Evolutionary conservation across 23 tunicate species (phyloP).

Genomic region (Ciona savignyi): DNA sequence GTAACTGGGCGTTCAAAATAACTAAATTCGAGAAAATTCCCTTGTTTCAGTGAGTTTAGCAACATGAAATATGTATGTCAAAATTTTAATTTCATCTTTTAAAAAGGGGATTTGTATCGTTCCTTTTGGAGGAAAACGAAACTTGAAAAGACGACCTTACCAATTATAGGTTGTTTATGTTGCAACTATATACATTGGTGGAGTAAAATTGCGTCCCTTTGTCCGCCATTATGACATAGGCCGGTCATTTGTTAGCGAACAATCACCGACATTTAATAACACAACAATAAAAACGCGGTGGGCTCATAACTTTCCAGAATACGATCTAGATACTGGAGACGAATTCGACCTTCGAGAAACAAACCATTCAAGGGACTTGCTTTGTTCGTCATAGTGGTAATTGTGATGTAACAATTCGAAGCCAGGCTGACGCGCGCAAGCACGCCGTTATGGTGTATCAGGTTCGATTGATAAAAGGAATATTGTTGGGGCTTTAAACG

Average conservation of each 20-base stretch:
- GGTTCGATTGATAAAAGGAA: not conserved
- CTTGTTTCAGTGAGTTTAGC: no score
- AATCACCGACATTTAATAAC: not conserved
- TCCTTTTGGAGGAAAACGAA: no score
- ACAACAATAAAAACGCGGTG: not conserved
- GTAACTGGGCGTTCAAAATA: no score
- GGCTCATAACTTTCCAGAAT: not conserved
- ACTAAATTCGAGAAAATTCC: no score
- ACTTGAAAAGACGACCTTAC: not conserved
- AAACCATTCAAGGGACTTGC: not conserved
- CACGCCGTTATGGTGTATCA: not conserved
- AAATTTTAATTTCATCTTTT: no score
- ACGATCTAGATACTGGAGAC: not conserved
- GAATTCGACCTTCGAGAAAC: not conserved
- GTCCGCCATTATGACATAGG: not conserved
- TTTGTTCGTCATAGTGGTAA: not conserved
- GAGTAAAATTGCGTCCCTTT: not conserved
- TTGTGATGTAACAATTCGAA: not conserved
- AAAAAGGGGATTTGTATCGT: no score
- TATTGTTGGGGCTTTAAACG: not conserved
- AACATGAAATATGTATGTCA: no score
- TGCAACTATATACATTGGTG: not conserved
- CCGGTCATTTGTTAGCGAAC: not conserved
- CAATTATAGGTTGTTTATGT: not conserved
- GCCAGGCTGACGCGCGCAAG: not conserved